Conservation (phyloP, 1,140 invertebrate species). For the Camponotus floridanus region DNA sequence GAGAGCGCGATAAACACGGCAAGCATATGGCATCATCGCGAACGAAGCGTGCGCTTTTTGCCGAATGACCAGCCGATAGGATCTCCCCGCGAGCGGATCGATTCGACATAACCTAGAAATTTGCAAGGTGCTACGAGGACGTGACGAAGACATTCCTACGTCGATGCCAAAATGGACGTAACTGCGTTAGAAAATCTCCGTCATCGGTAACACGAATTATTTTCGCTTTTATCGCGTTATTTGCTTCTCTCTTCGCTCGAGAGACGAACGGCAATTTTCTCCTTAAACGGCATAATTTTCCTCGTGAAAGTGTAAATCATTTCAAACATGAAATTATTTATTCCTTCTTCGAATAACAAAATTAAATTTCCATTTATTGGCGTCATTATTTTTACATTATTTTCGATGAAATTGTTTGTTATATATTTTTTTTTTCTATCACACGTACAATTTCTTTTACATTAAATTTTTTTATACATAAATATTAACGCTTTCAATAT, state of each 20-base stretch:
- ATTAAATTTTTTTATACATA: not conserved
- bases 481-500: not conserved
- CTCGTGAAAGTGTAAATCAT: not conserved
- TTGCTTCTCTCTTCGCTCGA: not conserved
- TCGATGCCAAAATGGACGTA: slow-evolving; percentile 34
- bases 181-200: slow-evolving; percentile 1
- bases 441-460: not conserved
- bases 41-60: slow-evolving; percentile 10
- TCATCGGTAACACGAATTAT: slow-evolving; percentile 18
- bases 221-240: not conserved
- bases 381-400: not conserved
- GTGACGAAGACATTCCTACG: slow-evolving; percentile 3
- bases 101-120: slow-evolving; percentile 33
- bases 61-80: not conserved
- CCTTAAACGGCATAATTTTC: not conserved
- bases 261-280: not conserved
- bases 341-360: not conserved
- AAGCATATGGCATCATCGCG: not conserved
- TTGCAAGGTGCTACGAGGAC: not conserved
- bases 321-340: not conserved
- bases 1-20: not conserved
- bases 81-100: not conserved
- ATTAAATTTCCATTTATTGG: slow-evolving; percentile 8
- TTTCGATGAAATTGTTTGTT: not conserved
- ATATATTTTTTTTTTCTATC: not conserved